Evolutionary conservation across 2,888 invertebrate genomes (phyloP), one percentile per base, ranked within the genome.

Genomic region (Caradrina clavipalpis): DNA sequence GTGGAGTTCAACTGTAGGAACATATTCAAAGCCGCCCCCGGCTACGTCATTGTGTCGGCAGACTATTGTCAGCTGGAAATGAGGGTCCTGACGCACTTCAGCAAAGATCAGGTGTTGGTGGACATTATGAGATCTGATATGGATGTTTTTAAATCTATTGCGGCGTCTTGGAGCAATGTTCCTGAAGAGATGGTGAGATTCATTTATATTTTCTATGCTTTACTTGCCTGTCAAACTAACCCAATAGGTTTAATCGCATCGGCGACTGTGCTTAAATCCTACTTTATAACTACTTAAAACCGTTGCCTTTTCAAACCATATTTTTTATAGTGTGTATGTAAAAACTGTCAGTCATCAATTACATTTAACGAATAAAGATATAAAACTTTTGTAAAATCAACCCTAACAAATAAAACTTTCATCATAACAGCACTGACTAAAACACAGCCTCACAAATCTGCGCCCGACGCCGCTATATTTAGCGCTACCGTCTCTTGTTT

Each of bases 31-130:
- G 96, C 98, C 0, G 86, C 92, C 1, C 86, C 92, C 47, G 97
- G 97, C 0, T 96, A 94, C 76, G 92, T 98, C 56, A 94, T 99
- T 65, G 92, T 99, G 56, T 98, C 99, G 0, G 99, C 99, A 0
- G 99, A 99, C 95, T 99, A 99, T 94, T 99, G 99, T 85, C 99
- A 99, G 93, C 91, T 99, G 73, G 99, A 99, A 94, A 97, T 99
- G 91, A 96, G 99, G 82, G 97, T 99, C 71, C 95, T 99, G 83
- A 98, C 99, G 21, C 99, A 99, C 94, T 97, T 99, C 73, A 98
- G 98, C 11, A 95, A 97, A 77, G 99, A 99, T 93, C 81, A 92
- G 10, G 96, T 96, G 56, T 94, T 99, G 49, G 95, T 97, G 59
- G 91, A 94, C 54, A 97, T 98, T 53, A 97, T 98, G 97, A 95